Evolutionary conservation across 1,140 invertebrate genomes (phyloP), one percentile per base, ranked within the genome.

Genomic region (Nilaparvata lugens): DNA sequence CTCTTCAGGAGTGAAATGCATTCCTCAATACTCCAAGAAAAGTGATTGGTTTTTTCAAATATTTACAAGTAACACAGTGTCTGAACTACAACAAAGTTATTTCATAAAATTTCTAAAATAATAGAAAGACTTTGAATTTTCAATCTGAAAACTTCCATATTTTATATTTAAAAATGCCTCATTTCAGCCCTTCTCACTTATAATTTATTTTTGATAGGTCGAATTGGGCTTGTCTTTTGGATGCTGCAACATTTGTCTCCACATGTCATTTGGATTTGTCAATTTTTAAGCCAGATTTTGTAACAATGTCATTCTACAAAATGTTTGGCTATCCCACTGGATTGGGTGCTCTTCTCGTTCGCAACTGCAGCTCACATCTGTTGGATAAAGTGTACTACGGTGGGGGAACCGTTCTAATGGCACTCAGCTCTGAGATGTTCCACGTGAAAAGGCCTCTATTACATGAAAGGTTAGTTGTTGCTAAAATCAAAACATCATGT

Each of bases 241-340:
- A 98, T 81, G 91, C 92, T 2, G 93, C 95, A 1, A 76, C 83
- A 43, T 91, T 81, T 76, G 86, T 85, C 2, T 80, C 86, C n/a
- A 92, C 89, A 28, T 91, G 82, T 73, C 74, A 75, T 18, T 75
- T 98, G 51, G 83, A 97, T 78, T 76, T 98, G 43, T 78, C 79
- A 0, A 60, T 68, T 13, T 78, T 76, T 43, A 82, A 87, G 63
- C 89, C 93, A 18, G 93, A 98, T 75, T 98, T 97, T 79, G 82
- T 97, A 0, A 84, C 83, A 53, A 38, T 98, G 4, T 98, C 95
- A 1, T 98, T 98, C 77, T 98, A 98, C 75, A 98, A 98, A 81
- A 92, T 98, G 68, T 97, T 98, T 79, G 96, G 96, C 3, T 97
- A 88, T 76, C 95, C 96, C 5, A 97, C 94, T 59, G 95, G 89